A percentile compares a stretch with the other conserved stretches of the same genome.
Conservation (phyloP, 2,888 invertebrate species). For the Xylota segnis region DNA sequence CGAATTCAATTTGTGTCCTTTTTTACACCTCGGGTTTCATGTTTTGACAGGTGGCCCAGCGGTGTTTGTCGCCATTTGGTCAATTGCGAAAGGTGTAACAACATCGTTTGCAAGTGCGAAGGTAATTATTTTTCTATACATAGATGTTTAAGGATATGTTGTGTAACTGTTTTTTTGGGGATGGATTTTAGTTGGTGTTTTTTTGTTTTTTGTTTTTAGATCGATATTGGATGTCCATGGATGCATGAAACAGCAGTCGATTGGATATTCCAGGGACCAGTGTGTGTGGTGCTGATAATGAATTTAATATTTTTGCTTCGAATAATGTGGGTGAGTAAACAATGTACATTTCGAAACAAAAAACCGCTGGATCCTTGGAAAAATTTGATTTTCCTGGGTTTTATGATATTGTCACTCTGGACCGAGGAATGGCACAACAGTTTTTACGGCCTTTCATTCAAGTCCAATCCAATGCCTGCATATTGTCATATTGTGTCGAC, state of each 20-base stretch:
- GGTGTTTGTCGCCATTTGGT: slow-evolving; percentile 83
- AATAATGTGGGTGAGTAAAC: slow-evolving; percentile 93
- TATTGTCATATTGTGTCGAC: too few species aligned
- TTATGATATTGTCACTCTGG: too few species aligned
- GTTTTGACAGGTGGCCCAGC: slow-evolving; percentile 82
- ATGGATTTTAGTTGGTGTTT: slow-evolving; percentile 15
- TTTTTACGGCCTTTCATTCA: too few species aligned
- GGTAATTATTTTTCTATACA: slow-evolving; percentile 77
- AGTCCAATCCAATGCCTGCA: too few species aligned
- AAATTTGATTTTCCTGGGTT: too few species aligned
- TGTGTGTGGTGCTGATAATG: slow-evolving; percentile 91
- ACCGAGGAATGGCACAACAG: too few species aligned
- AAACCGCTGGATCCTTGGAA: too few species aligned
- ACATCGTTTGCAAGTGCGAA: slow-evolving; percentile 80
- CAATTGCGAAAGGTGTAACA: slow-evolving; percentile 82
- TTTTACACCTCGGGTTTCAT: not conserved
- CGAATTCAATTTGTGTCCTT: slow-evolving; percentile 4
- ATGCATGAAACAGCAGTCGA: slow-evolving; percentile 92
- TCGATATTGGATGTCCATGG: slow-evolving; percentile 90
- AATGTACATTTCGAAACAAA: too few species aligned
- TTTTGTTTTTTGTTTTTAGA: too few species aligned
- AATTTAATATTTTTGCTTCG: slow-evolving; percentile 92
- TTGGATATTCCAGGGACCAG: slow-evolving; percentile 95
- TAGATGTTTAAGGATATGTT: too few species aligned
- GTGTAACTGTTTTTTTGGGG: not conserved